Evolutionary conservation across 2,797 vertebrate species (phyloP).

Genomic region (Molossus molossus): DNA sequence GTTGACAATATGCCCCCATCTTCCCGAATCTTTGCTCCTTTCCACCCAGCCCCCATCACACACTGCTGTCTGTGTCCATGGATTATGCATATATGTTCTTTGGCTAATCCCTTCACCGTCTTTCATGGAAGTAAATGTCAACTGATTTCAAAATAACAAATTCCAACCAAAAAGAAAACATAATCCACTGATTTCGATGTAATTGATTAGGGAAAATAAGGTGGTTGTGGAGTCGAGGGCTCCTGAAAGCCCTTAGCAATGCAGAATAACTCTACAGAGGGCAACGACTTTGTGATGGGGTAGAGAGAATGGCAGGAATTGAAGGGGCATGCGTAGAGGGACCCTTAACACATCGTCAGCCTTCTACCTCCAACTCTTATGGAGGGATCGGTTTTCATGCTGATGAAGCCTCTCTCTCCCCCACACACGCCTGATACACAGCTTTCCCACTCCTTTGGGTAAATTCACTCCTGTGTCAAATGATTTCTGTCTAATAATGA

Average conservation of each 20-base stretch:
- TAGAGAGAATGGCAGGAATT: background rate
- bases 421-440: background rate
- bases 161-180: conserved; percentile 5
- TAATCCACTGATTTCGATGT: background rate
- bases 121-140: background rate
- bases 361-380: background rate
- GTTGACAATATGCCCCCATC: background rate
- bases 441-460: background rate
- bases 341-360: background rate
- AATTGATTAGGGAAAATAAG: conserved; percentile 14
- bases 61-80: background rate
- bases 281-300: background rate
- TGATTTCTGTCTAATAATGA: conserved; percentile 1
- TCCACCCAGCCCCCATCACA: background rate
- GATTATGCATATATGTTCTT: background rate
- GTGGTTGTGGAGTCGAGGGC: background rate
- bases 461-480: background rate
- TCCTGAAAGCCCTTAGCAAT: background rate
- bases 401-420: background rate
- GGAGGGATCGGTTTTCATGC: background rate
- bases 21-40: background rate
- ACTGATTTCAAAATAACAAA: conserved; percentile 30
- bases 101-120: background rate
- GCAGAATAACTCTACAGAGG: background rate
- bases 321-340: background rate